Conservation (phyloP, 2,113 vertebrate species). For the Xiphias gladius region DNA sequence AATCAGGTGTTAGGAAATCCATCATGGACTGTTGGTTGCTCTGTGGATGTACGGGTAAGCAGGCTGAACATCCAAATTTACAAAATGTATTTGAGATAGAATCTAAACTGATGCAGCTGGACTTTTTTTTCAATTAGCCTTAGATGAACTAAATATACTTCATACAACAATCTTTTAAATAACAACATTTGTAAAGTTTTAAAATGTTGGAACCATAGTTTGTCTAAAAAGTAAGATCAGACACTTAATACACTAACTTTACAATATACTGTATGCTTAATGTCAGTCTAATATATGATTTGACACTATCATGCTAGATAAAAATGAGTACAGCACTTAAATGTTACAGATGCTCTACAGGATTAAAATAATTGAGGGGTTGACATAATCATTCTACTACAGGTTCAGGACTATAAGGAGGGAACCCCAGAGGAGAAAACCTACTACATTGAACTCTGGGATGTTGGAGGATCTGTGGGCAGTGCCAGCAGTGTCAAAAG, state of each 20-base stretch:
- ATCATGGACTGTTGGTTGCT: slow-evolving; percentile 98
- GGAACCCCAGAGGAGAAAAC: slow-evolving; percentile 98
- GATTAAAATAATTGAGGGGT: neutral
- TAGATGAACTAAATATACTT: neutral
- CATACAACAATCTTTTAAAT: neutral
- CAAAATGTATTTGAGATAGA: neutral
- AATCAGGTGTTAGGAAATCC: slow-evolving; percentile 97
- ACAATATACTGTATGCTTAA: neutral
- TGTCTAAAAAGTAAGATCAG: neutral
- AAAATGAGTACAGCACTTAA: neutral
- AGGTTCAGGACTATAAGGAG: slow-evolving; percentile 99
- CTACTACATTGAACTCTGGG: slow-evolving; percentile 97
- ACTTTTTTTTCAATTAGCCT: neutral
- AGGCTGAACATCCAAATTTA: neutral
- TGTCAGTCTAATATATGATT: neutral
- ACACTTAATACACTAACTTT: neutral
- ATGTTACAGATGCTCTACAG: neutral
- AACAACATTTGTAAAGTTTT: neutral
- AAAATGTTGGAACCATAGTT: neutral
- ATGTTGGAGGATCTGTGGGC: slow-evolving; percentile 96
- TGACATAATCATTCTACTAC: neutral
- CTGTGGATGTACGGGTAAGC: slow-evolving; percentile 96
- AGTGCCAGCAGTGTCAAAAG: slow-evolving; percentile 96
- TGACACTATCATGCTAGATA: neutral
- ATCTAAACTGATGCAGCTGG: neutral